Evolutionary conservation across 1,140 invertebrate species (phyloP).

Genomic region (Meloidogyne floridensis): DNA sequence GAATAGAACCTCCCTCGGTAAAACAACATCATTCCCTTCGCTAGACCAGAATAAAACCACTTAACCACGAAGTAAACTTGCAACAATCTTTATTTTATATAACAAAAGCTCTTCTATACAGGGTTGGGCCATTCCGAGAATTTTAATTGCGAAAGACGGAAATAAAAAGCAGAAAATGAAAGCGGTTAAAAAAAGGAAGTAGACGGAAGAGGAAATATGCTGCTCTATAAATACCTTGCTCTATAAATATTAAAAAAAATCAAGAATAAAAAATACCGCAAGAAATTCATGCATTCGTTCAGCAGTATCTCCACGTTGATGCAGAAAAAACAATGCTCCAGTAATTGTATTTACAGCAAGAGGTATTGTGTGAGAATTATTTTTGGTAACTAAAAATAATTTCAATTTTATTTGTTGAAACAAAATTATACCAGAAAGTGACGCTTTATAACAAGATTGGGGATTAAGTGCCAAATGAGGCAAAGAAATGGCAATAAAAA

Average conservation of each 20-base stretch:
- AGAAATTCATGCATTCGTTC: conserved; percentile 97
- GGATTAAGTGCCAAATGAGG: conserved; percentile 90
- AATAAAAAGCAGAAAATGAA: no score
- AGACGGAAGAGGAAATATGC: no score
- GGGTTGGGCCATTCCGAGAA: no score
- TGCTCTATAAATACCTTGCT: no score
- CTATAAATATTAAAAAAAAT: no score
- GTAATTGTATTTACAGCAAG: conserved; percentile 94
- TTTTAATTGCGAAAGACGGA: no score
- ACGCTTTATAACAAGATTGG: conserved; percentile 76
- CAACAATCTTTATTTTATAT: no score
- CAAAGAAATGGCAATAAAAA: conserved; percentile 95
- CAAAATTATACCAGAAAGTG: conserved; percentile 76
- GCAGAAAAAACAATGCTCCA: conserved; percentile 89
- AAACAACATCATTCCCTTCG: no score
- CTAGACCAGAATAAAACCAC: background rate
- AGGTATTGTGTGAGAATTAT: conserved; percentile 96
- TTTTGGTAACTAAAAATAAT: conserved; percentile 67
- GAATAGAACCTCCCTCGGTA: no score
- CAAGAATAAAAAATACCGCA: conserved; percentile 71
- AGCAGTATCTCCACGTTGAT: conserved; percentile 89
- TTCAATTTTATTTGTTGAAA: no score
- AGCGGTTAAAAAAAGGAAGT: no score
- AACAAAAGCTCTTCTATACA: no score
- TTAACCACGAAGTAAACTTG: background rate